A percentile compares a stretch with the other conserved stretches of the same genome.
These are phyloP conservation scores for Temnothorax curvispinosus DNA, from an alignment of 1,140 invertebrate species.

Conservation along the genomic window DNA sequence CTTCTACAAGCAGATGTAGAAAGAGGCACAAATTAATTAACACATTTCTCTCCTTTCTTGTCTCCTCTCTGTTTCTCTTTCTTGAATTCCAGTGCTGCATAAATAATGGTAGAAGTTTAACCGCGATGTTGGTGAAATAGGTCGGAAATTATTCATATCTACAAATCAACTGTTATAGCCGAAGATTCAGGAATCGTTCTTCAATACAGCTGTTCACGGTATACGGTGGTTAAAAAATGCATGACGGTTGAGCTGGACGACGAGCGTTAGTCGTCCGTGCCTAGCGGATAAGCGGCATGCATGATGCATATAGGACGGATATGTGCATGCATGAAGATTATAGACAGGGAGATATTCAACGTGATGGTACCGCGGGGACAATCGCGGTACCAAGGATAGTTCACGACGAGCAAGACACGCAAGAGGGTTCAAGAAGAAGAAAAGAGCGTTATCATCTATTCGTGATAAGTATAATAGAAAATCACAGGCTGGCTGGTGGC, in stretches of 20 bases:
- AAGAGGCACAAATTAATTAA: conserved; percentile 10
- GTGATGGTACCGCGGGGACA: neutral
- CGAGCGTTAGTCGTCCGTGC: conserved; percentile 16
- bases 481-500: conserved; percentile 78
- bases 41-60: neutral
- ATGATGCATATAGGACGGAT: conserved; percentile 46
- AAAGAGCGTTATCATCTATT: conserved; percentile 41
- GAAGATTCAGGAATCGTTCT: neutral
- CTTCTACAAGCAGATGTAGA: neutral
- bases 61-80: neutral
- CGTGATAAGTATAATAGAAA: conserved; percentile 57
- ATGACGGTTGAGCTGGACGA: conserved; percentile 27
- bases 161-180: neutral
- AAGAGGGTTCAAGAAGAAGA: conserved; percentile 25
- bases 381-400: neutral
- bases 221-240: conserved; percentile 25
- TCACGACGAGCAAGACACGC: conserved; percentile 21
- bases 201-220: neutral
- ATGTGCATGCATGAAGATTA: conserved; percentile 59
- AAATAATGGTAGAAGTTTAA: neutral
- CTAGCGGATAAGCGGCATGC: conserved; percentile 26
- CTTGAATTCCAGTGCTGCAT: neutral
- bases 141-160: conserved; percentile 28
- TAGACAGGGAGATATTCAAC: conserved; percentile 7
- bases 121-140: neutral